Base-by-base conservation (phyloP, 2,888 invertebrate genomes). In the Charanyca ferruginea region DNA sequence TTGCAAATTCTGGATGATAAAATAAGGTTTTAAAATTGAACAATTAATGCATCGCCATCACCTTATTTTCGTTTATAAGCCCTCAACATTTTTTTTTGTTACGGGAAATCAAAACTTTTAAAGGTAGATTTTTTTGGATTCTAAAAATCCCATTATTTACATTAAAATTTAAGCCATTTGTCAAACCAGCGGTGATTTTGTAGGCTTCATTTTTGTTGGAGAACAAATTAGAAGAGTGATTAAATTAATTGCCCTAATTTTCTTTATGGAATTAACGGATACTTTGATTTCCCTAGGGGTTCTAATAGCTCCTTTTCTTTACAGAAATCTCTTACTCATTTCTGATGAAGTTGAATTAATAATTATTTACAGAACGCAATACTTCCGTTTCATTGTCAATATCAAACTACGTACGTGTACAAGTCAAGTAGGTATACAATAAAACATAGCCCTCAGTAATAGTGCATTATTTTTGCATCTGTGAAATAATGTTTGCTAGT, bases 221-320 rank as follows among this genome's bases (percentile, higher is more conserved):
- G 18, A 66, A 77, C 23, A 42, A 62, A 49, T 8, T 35, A 20
- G 9, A 53, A 28, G 5, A 49, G 9, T 3, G 2, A 22, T 42
- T 47, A 9, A n/a, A 60, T 55, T 64, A 60, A 55, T 55, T 32
- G 38, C 5, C 11, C 8, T 47, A 16, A 45, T 66, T 48, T 35
- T 38, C 38, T 16, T 23, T 1, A 28, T 3, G 7, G 22, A 18
- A 42, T 48, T 54, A 20, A 3, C 20, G 23, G 7, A 25, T 20
- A 11, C 45, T 47, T 49, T 57, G 52, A 74, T 74, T 74, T 78
- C 74, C 79, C 60, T 0, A n/a, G 25, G 7, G 60, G 23, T 44
- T 60, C 3, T 41, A 11, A 23, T 42, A 44, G 32, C 45, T 53
- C 1, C 1, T 8, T 53, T 53, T 44, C 3, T 54, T 42, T 25